Conservation (phyloP, 35 echinoderm and acorn worm genomes). For the Apostichopus californicus region DNA sequence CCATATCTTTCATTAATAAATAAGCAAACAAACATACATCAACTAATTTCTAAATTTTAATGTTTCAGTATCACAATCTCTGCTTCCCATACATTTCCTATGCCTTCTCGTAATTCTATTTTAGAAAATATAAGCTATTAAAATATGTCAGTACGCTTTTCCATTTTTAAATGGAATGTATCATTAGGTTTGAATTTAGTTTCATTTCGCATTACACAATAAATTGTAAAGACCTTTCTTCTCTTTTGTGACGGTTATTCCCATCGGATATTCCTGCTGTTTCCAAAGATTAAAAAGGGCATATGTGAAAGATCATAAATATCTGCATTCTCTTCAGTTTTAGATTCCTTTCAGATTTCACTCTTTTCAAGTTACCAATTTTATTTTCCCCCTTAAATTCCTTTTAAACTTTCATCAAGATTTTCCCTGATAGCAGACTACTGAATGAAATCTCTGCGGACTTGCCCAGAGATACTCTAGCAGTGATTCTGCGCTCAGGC, state of each 20-base stretch:
- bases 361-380: neutral
- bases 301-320: neutral
- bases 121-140: too few relatives aligned
- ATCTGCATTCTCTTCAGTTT: constrained; percentile 13
- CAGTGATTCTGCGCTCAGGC: neutral
- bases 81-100: too few relatives aligned
- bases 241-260: neutral
- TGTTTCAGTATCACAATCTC: too few relatives aligned
- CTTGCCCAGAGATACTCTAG: neutral
- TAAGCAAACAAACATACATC: too few relatives aligned
- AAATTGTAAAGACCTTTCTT: constrained; percentile 1
- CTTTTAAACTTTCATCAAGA: constrained; percentile 15
- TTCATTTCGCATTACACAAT: neutral
- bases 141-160: neutral
- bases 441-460: neutral
- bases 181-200: neutral
- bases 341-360: neutral
- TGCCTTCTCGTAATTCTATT: too few relatives aligned
- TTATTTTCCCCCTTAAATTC: neutral
- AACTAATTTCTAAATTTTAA: too few relatives aligned
- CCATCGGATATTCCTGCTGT: neutral
- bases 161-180: neutral
- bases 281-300: neutral
- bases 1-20: too few relatives aligned
- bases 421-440: neutral